A percentile compares a stretch with the other conserved stretches of the same genome.
These are phyloP conservation scores for Villa cingulata DNA, from an alignment of 2,888 invertebrate genomes.

Conservation along the genomic window DNA sequence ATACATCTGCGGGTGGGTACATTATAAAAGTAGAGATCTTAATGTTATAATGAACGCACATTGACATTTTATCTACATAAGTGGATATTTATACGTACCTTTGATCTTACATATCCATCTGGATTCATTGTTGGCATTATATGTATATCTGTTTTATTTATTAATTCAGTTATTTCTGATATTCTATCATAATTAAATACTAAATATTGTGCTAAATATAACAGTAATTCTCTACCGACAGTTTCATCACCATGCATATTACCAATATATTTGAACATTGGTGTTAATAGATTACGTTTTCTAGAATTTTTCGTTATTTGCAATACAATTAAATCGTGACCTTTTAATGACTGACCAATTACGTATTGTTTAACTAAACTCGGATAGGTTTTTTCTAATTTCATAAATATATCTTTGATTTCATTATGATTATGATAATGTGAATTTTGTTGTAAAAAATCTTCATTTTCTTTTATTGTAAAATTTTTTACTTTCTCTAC, in stretches of 20 bases:
- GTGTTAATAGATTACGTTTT: conserved; percentile 46
- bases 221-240: conserved; percentile 68
- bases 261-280: conserved; percentile 87
- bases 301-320: conserved; percentile 62
- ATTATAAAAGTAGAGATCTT: too few relatives aligned
- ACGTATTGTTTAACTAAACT: conserved; percentile 53
- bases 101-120: conserved; percentile 78
- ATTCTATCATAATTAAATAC: conserved; percentile 58
- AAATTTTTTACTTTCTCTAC: neutral
- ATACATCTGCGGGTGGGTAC: too few relatives aligned
- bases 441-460: conserved; percentile 42
- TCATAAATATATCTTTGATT: conserved; percentile 47
- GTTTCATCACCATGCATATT: conserved; percentile 97
- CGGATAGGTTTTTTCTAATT: conserved; percentile 51
- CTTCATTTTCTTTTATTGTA: conserved; percentile 37
- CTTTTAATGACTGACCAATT: conserved; percentile 74
- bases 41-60: too few relatives aligned
- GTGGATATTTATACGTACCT: conserved; percentile 38
- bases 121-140: conserved; percentile 97
- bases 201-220: conserved; percentile 74
- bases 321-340: conserved; percentile 54
- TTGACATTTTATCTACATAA: too few relatives aligned
- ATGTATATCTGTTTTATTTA: conserved; percentile 82
- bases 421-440: conserved; percentile 60
- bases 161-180: conserved; percentile 55